A percentile compares a stretch with the other conserved stretches of the same genome.
Evolutionary conservation across 2,888 invertebrate genomes (phyloP).

Genomic region (Lithophane semibrunnea): DNA sequence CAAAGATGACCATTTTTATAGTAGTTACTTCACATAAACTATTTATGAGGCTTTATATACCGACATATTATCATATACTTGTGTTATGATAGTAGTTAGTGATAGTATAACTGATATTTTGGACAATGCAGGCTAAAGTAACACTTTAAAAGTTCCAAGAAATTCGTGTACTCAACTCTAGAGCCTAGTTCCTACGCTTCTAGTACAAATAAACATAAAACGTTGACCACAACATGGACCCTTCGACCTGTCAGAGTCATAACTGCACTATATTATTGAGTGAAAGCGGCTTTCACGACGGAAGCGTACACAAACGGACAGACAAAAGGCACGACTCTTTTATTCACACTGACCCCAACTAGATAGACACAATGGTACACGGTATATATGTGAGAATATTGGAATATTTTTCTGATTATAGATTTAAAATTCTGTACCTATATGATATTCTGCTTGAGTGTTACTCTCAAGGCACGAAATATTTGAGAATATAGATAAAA

Average conservation of each 20-base stretch:
- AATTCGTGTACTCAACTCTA: neutral
- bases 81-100: neutral
- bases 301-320: slow-evolving; percentile 70
- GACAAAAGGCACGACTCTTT: slow-evolving; percentile 78
- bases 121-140: neutral
- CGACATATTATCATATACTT: neutral
- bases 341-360: slow-evolving; percentile 75
- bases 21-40: neutral
- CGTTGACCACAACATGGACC: slow-evolving; percentile 61
- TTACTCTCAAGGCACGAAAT: neutral
- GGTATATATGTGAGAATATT: slow-evolving; percentile 45
- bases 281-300: slow-evolving; percentile 85
- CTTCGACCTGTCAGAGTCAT: slow-evolving; percentile 76
- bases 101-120: neutral
- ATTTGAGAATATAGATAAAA: neutral
- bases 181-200: slow-evolving; percentile 14
- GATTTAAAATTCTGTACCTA: neutral
- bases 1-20: neutral
- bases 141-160: neutral
- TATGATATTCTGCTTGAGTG: neutral
- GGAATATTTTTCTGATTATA: slow-evolving; percentile 18
- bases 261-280: slow-evolving; percentile 76
- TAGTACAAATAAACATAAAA: slow-evolving; percentile 18
- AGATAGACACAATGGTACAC: slow-evolving; percentile 51
- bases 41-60: neutral